Evolutionary conservation across 2,888 invertebrate genomes (phyloP), one percentile per base, ranked within the genome.

Genomic region (Arctia plantaginis): DNA sequence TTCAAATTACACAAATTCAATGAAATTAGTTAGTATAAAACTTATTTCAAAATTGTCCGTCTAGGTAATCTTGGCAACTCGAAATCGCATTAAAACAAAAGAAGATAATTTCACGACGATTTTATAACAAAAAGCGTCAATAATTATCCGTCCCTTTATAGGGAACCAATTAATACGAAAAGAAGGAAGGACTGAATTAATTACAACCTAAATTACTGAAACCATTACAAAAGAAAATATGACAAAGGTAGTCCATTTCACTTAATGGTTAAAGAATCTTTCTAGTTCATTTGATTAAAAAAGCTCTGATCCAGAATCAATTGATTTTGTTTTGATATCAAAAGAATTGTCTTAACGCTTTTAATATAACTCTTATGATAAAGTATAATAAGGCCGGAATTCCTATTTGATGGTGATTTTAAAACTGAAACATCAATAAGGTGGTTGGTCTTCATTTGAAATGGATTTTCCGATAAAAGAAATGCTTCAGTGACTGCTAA

Each of bases 261-360:
- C 86, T 88, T 92, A 94, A 94, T 92, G 93, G 93, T 83, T 91
- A 92, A 91, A 89, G 89, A 90, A 87, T 88, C 88, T 92, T 94
- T 93, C 92, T 93, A 90, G 89, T 91, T 89, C 90, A 93, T 94
- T 94, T 93, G 90, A 93, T 94, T 93, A 94, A 94, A 94, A 93
- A 94, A 93, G 84, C 85, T 89, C 89, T 89, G 89, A 90, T 93
- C 90, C 87, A 90, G 87, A 86, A 87, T 86, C 93, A 91, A 94
- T 95, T 93, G 94, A 93, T 94, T 94, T 90, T 89, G 89, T 90
- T 91, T 88, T 89, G 89, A 88, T 91, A 91, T 87, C 86, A 88
- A 85, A 90, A 89, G 88, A 86, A 74, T 82, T 79, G 70, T 80
- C 72, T 80, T 71, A 81, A 74, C 88, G 82, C 87, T 74, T 30